A percentile compares a stretch with the other conserved stretches of the same genome.
Conservation (phyloP, 92 coral and sea anemone genomes). For the Virgularia gustaviana region DNA sequence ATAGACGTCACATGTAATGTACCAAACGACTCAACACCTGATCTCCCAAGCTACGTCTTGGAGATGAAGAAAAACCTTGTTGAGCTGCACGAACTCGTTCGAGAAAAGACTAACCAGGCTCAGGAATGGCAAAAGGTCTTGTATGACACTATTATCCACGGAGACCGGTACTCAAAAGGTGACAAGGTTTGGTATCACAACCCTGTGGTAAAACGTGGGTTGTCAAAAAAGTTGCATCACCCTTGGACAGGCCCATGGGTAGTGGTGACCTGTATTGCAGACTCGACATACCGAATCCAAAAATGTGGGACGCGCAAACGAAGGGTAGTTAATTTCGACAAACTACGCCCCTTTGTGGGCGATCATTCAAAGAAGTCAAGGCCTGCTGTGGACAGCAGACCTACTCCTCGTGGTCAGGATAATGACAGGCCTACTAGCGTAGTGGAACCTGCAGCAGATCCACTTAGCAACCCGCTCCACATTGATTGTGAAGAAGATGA, state of each 20-base stretch:
- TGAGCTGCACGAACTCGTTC: not conserved
- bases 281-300: slow-evolving; percentile 42
- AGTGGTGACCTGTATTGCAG: slow-evolving; percentile 39
- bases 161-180: slow-evolving; percentile 29
- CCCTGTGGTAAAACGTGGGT: slow-evolving; percentile 24
- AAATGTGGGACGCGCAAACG: not conserved
- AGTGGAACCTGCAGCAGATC: not conserved
- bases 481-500: not conserved
- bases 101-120: not conserved
- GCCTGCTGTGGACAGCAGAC: not conserved
- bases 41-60: not conserved
- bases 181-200: slow-evolving; percentile 28
- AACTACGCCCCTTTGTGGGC: not conserved
- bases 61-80: not conserved
- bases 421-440: not conserved
- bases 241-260: slow-evolving; percentile 52
- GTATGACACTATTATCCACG: slow-evolving; percentile 23
- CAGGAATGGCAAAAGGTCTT: not conserved
- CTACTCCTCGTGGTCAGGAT: too few species aligned
- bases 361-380: not conserved
- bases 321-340: not conserved
- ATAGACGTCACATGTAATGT: slow-evolving; percentile 36
- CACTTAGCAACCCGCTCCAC: not conserved
- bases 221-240: slow-evolving; percentile 21
- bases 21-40: not conserved